Percentiles rank a stretch among this genome's conserved stretches.
Evolutionary conservation across 2,888 invertebrate species (phyloP).

Genomic region (Eristalis arbustorum): DNA sequence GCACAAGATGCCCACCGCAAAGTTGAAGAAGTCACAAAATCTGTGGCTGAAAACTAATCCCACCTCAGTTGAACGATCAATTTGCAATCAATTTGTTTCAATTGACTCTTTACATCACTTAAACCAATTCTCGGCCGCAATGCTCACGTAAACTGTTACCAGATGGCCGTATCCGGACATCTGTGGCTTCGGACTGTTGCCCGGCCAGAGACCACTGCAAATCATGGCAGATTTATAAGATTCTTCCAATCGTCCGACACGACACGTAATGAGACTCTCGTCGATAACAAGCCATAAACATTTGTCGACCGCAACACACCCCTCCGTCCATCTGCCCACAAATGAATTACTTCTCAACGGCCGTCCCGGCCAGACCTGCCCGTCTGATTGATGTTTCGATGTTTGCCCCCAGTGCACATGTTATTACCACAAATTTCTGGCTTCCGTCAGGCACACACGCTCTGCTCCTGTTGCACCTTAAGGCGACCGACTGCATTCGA

Average conservation of each 20-base stretch:
- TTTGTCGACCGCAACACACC: background rate
- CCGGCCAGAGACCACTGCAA: background rate
- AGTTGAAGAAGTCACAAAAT: background rate
- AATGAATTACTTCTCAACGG: background rate
- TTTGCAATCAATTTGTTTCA: background rate
- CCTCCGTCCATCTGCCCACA: background rate
- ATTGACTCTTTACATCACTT: background rate
- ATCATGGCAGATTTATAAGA: slow-evolving; percentile 17
- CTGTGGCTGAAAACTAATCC: background rate
- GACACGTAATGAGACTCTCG: background rate
- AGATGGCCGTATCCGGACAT: background rate
- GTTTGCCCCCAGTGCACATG: slow-evolving; percentile 16
- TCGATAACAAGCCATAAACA: background rate
- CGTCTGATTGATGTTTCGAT: slow-evolving; percentile 27
- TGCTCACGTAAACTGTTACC: background rate
- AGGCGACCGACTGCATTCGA: background rate
- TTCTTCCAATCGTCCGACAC: background rate
- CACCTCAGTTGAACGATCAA: background rate
- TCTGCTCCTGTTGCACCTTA: background rate
- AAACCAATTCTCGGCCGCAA: background rate
- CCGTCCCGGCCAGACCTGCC: background rate
- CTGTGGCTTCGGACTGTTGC: background rate
- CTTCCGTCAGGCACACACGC: background rate
- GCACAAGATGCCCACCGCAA: background rate
- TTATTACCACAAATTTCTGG: slow-evolving; percentile 24